These are phyloP conservation scores for Sceloporus undulatus DNA, from an alignment of 2,113 vertebrate species.

Conservation along the genomic window DNA sequence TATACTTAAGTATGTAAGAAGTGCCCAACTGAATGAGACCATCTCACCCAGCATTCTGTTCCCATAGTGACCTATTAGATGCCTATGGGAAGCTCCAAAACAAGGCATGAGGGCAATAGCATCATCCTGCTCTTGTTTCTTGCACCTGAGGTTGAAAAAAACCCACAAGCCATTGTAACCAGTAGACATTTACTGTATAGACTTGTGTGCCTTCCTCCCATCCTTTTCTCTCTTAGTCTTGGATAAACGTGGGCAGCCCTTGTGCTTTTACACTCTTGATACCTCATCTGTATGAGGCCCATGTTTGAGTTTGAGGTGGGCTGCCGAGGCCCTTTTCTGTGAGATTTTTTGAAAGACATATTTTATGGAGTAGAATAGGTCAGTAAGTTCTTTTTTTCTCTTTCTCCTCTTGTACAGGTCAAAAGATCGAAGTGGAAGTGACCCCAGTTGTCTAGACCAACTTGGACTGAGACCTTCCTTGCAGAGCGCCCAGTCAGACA, in stretches of 20 bases:
- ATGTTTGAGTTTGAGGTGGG: not conserved
- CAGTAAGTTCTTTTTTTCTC: not conserved
- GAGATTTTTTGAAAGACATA: not conserved
- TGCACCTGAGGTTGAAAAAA: not conserved
- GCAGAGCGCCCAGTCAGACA: constrained; percentile 84
- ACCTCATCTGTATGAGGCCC: not conserved
- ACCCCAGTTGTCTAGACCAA: constrained; percentile 84
- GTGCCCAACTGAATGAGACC: not conserved
- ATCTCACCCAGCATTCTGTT: not conserved
- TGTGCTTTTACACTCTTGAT: not conserved
- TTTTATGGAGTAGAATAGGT: not conserved
- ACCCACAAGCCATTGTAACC: not conserved
- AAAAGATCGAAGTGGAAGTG: constrained; percentile 84
- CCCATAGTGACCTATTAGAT: not conserved
- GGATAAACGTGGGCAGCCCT: not conserved
- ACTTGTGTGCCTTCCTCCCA: too few species aligned
- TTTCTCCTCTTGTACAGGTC: constrained; percentile 44
- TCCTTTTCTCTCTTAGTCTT: not conserved
- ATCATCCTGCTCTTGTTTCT: not conserved
- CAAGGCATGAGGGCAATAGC: not conserved
- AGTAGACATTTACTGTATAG: not conserved
- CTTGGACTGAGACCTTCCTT: constrained; percentile 78
- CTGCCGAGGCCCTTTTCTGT: not conserved
- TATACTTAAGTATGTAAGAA: not conserved
- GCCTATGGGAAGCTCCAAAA: not conserved